phyloP scores from a whole-genome alignment of 2,113 vertebrate genomes.

The Felis catus region F.catus_Fca126_mat1.0 CM031414.1:78669501-78670000 shows the following conservation, averaged over 20 bases:
- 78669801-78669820: neutral
- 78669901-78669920: neutral
- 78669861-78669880: neutral
- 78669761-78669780: constrained; percentile 15
- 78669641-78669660: constrained; percentile 55
- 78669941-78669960: constrained; percentile 25
- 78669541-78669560: constrained; percentile 80
- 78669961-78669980: constrained; percentile 3
- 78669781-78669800: neutral
- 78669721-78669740: constrained; percentile 41
- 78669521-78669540: constrained; percentile 78
- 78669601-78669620: constrained; percentile 69
- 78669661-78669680: constrained; percentile 39
- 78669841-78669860: neutral
- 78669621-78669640: constrained; percentile 72
- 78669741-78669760: neutral
- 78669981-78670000: constrained; percentile 9
- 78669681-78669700: constrained; percentile 41
- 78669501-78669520: constrained; percentile 81
- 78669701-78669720: constrained; percentile 43
- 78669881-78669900: neutral
- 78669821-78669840: neutral
- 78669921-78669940: neutral
- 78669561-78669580: constrained; percentile 77
- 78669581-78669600: constrained; percentile 73